Percentiles rank a stretch among this genome's conserved stretches.
phyloP scores from a whole-genome alignment of 2,113 vertebrate species.

The Otolemur garnettii region DNA sequence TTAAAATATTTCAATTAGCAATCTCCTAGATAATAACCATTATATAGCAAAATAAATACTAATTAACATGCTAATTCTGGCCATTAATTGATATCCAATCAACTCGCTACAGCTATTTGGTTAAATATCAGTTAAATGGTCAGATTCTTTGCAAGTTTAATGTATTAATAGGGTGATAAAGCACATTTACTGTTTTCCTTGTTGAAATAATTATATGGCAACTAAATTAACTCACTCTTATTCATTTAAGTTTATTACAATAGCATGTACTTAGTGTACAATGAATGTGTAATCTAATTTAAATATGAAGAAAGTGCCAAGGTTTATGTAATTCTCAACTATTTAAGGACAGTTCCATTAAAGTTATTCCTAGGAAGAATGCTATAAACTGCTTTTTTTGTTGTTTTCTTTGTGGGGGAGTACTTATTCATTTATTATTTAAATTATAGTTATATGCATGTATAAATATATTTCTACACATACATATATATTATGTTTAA shows the following conservation, averaged over 20 bases:
- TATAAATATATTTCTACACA: not conserved
- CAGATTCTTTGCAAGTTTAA: conserved; percentile 81
- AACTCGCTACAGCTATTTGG: conserved; percentile 80
- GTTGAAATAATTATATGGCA: conserved; percentile 81
- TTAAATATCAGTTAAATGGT: conserved; percentile 80
- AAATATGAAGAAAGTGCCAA: conserved; percentile 73
- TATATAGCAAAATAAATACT: conserved; percentile 84
- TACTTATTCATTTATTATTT: not conserved
- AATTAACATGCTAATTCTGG: conserved; percentile 86
- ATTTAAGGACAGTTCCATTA: conserved; percentile 35
- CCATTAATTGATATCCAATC: conserved; percentile 86
- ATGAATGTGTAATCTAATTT: conserved; percentile 84
- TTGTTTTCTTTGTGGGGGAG: rapidly evolving
- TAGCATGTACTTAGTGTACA: conserved; percentile 74
- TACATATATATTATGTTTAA: not conserved
- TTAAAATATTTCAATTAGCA: conserved; percentile 85
- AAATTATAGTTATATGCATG: not conserved
- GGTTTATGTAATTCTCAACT: conserved; percentile 51
- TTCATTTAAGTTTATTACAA: conserved; percentile 80
- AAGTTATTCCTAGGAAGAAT: not conserved
- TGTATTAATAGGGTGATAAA: conserved; percentile 79
- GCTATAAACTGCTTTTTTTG: not conserved
- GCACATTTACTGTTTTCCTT: conserved; percentile 73
- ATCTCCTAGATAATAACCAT: conserved; percentile 75
- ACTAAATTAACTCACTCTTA: conserved; percentile 79